Conservation (phyloP, 2,888 invertebrate species). For the Antitype chi region DNA sequence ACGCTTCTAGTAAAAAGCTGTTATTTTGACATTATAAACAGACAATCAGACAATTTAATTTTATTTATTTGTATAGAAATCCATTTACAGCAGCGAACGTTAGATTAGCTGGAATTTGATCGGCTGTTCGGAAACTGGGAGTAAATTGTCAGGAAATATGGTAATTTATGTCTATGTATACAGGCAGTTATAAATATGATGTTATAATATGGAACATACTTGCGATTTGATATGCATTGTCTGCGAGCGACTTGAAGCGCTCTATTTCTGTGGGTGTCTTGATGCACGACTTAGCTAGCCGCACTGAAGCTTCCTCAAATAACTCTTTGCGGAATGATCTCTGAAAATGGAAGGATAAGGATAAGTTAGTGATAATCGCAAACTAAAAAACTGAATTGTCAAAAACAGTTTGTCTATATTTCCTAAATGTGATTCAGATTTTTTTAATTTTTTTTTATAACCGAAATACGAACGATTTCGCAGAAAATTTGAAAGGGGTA, state of each 20-base stretch:
- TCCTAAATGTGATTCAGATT: no score
- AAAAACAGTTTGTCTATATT: not conserved
- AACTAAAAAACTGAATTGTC: not conserved
- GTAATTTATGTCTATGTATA: no score
- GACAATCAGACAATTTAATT: no score
- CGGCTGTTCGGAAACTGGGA: not conserved
- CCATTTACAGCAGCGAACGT: not conserved
- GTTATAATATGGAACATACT: slow-evolving; percentile 76
- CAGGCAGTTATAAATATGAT: no score
- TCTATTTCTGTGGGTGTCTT: slow-evolving; percentile 96
- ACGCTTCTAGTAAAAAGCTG: no score
- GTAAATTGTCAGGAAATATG: not conserved
- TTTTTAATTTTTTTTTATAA: no score
- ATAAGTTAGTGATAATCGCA: not conserved
- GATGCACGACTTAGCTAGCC: slow-evolving; percentile 95
- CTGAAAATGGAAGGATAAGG: slow-evolving; percentile 84
- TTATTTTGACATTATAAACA: no score
- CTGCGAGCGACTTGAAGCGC: slow-evolving; percentile 94
- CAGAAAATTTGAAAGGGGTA: not conserved
- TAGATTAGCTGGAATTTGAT: not conserved
- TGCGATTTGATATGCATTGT: slow-evolving; percentile 94
- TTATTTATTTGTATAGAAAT: no score
- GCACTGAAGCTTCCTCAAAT: slow-evolving; percentile 96
- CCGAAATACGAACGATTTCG: not conserved
- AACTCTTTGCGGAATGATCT: slow-evolving; percentile 98